phyloP scores from a whole-genome alignment of 2,888 invertebrate species.

The Tuberolachnus salignus region DNA sequence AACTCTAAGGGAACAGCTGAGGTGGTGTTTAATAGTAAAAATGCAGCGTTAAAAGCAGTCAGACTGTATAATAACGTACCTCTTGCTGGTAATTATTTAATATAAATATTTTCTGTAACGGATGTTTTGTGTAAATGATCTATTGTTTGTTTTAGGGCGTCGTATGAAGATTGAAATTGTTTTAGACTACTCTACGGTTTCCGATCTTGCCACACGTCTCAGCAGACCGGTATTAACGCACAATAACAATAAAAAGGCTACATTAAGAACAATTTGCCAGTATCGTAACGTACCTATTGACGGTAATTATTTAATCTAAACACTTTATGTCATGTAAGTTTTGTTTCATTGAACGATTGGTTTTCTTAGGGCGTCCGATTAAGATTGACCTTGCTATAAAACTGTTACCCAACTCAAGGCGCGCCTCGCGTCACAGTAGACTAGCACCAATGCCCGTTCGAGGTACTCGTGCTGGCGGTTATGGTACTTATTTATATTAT shows the following conservation, averaged over 20 bases:
- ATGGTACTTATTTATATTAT: constrained; percentile 9
- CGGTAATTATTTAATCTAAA: no score
- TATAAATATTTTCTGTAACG: not conserved
- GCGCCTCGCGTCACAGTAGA: constrained; percentile 60
- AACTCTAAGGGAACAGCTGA: constrained; percentile 96
- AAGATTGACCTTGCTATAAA: constrained; percentile 88
- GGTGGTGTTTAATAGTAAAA: constrained; percentile 89
- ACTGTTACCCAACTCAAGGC: constrained; percentile 61
- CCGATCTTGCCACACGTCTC: no score
- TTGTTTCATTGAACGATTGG: no score
- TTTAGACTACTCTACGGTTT: no score
- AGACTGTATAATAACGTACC: constrained; percentile 98
- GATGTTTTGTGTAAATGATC: constrained; percentile 1
- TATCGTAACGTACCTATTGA: no score
- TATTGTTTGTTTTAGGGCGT: no score
- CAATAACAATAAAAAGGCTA: no score
- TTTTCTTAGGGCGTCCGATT: constrained; percentile 77
- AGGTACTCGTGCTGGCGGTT: constrained; percentile 42
- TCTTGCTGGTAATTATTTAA: constrained; percentile 74
- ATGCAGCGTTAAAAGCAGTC: constrained; percentile 94
- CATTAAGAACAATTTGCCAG: no score
- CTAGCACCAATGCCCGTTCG: constrained; percentile 60
- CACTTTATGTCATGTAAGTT: no score
- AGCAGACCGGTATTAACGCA: no score
- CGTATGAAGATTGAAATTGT: no score